Evolutionary conservation across 2,888 invertebrate species (phyloP).

Genomic region (Protodeltote pygarga): DNA sequence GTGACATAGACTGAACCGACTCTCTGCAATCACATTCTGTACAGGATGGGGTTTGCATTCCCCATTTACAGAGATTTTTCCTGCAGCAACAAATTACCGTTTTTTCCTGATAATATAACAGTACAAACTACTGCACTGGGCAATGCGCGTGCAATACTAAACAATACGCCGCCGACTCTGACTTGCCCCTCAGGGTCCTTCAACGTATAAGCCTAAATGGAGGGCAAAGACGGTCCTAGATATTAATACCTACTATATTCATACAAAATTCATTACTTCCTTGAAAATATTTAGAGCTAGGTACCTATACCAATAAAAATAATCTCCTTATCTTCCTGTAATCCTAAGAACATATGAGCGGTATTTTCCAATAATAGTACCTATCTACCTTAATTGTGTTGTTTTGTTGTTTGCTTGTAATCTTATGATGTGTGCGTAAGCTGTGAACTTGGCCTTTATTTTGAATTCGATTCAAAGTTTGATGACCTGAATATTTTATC

Average conservation of each 20-base stretch:
- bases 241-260: too few species aligned
- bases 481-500: slow-evolving; percentile 1
- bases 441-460: slow-evolving; percentile 29
- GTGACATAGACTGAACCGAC: too few species aligned
- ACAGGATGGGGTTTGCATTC: too few species aligned
- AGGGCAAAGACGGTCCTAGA: too few species aligned
- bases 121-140: too few species aligned
- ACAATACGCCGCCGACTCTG: too few species aligned
- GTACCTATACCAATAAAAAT: slow-evolving; percentile 19
- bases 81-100: too few species aligned
- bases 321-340: slow-evolving; percentile 13
- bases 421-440: slow-evolving; percentile 19
- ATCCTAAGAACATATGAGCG: slow-evolving; percentile 19
- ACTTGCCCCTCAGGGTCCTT: background rate
- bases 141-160: too few species aligned
- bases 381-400: slow-evolving; percentile 18
- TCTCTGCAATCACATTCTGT: too few species aligned
- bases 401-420: slow-evolving; percentile 23
- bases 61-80: too few species aligned
- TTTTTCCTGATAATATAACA: too few species aligned
- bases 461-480: background rate
- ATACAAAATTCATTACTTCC: too few species aligned
- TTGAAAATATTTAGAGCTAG: slow-evolving; percentile 11
- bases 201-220: background rate
- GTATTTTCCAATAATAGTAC: slow-evolving; percentile 20